Base-by-base conservation (phyloP, 2,113 vertebrate species). In the Nansenia antarctica region DNA sequence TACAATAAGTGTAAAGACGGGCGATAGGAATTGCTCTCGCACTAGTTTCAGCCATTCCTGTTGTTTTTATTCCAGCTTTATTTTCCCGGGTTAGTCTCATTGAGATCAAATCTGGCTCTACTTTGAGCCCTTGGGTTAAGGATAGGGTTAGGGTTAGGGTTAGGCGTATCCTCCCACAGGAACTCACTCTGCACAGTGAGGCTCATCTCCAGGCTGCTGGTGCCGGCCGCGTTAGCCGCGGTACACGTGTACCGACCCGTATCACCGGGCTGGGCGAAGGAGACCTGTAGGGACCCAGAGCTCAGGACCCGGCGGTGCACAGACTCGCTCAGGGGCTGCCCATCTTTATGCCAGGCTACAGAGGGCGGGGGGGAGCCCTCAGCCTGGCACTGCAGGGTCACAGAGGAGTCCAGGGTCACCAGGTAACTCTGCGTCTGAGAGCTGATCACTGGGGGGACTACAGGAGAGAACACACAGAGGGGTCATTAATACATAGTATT, bases 381-480 rank as follows among this genome's bases (percentile, higher is more conserved):
- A 0, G 93, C 80, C 24, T 95, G 91, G 65, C 98, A 99, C 0
- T 86, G 86, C 20, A 99, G 89, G 0, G 79, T 93, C 70, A 94
- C 78, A n/a, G 98, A 92, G 12, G 93, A 93, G 83, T 98, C 96
- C 81, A 95, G 72, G 0, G 87, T 71, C 42, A 86, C 87, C 1
- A 90, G 26, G 0, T 96, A 92, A 12, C 87, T 88, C 64, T 86
- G 84, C 1, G 69, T 67, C 2, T 89, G 90, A 45, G 94, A 77
- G 64, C 54, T 91, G 81, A 98, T 95, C 67, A 84, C 76, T 37
- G 98, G 97, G 77, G 96, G 95, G 12, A 98, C 98, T 99, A 80
- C 26, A 67, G 74, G 66, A 85, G 5, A 78, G 67, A 74, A n/a
- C n/a, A n/a, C n/a, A n/a, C n/a, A n/a, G n/a, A n/a, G n/a, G n/a